A percentile compares a stretch with the other conserved stretches of the same genome.
Conservation (phyloP, 2,113 vertebrate species). For the Tichodroma muraria region DNA sequence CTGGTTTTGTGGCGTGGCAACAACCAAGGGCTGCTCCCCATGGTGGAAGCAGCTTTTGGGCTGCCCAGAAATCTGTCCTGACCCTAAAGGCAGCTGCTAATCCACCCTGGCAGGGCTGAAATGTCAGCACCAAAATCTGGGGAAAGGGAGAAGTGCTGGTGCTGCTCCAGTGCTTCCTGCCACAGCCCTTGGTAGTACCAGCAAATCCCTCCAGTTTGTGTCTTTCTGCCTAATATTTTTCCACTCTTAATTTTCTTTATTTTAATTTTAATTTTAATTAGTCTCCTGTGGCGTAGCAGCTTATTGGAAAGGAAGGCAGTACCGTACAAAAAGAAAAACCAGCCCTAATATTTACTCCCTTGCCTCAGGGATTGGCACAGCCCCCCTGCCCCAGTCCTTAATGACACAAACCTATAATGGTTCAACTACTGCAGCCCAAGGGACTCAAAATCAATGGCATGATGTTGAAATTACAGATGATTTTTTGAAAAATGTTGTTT, state of each 20-base stretch:
- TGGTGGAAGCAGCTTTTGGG: not conserved
- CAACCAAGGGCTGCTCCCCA: not conserved
- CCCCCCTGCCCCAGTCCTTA: conserved; percentile 40
- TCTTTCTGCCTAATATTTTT: not conserved
- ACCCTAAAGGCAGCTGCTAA: not conserved
- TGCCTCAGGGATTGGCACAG: not conserved
- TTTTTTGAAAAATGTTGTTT: conserved; percentile 67
- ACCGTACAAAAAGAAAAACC: not conserved
- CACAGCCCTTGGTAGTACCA: accelerated
- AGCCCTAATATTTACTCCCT: not conserved
- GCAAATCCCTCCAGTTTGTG: not conserved
- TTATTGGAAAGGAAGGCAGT: not conserved
- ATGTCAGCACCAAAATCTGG: not conserved
- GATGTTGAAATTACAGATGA: conserved; percentile 58
- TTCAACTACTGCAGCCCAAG: conserved; percentile 49
- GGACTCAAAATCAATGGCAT: conserved; percentile 67
- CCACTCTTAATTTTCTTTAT: not conserved
- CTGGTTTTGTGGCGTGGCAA: not conserved
- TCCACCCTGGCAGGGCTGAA: not conserved
- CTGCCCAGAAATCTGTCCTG: not conserved
- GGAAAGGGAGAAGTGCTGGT: accelerated
- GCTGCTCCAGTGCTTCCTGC: not conserved
- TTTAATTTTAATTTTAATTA: too few species aligned
- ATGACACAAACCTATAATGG: conserved; percentile 65
- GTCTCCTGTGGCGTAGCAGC: not conserved